Evolutionary conservation across 2,797 vertebrate genomes (phyloP).

Genomic region (Carduelis carduelis): DNA sequence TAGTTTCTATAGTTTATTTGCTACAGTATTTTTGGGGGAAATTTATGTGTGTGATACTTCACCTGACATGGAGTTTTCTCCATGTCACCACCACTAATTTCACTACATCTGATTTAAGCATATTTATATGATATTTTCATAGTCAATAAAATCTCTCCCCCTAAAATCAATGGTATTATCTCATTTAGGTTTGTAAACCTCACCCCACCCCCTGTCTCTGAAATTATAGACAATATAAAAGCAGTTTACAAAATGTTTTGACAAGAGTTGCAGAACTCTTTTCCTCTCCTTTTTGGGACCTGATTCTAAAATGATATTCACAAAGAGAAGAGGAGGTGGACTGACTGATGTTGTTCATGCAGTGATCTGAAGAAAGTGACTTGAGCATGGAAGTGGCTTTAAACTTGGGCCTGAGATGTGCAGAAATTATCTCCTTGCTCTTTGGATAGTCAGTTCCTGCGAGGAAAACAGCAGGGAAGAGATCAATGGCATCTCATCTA

Average conservation of each 20-base stretch:
- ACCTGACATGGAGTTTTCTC: neutral
- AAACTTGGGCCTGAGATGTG: neutral
- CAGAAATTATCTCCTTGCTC: neutral
- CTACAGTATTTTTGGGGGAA: neutral
- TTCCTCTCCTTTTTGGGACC: neutral
- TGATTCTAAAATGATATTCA: neutral
- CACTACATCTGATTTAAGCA: neutral
- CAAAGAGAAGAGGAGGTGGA: neutral
- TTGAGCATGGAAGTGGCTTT: neutral
- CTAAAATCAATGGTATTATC: neutral
- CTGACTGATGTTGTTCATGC: neutral
- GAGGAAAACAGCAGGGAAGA: neutral
- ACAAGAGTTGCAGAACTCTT: neutral
- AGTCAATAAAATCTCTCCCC: neutral
- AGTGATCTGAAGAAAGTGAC: neutral
- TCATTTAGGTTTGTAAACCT: neutral
- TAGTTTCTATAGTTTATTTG: neutral
- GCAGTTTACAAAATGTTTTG: neutral
- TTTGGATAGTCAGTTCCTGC: neutral
- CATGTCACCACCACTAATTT: neutral
- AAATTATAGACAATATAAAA: neutral
- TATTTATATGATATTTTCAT: neutral
- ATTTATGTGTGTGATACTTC: neutral
- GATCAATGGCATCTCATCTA: conserved; percentile 22
- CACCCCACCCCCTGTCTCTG: no score